phyloP scores from a whole-genome alignment of 2,113 vertebrate genomes.

The Genyomyrus donnyi region DNA sequence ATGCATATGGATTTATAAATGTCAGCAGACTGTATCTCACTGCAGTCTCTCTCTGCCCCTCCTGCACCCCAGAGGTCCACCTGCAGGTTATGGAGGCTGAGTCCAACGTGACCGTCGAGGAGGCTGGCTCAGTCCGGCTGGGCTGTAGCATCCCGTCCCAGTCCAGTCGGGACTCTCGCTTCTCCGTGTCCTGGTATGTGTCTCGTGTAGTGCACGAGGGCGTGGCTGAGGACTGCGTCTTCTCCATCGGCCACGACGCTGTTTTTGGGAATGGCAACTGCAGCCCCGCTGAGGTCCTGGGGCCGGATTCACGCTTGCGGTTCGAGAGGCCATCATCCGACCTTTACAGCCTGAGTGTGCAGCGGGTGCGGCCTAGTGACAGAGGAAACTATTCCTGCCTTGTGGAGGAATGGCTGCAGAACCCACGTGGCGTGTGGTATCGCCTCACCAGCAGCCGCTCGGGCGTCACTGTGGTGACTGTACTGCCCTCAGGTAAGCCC shows the following conservation, averaged over 20 bases:
- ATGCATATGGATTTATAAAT: neutral
- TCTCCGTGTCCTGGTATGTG: conserved; percentile 86
- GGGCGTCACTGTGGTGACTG: conserved; percentile 65
- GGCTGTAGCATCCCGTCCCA: conserved; percentile 83
- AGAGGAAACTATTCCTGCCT: conserved; percentile 82
- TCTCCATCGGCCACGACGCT: conserved; percentile 67
- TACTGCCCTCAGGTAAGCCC: conserved; percentile 71
- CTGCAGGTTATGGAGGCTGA: conserved; percentile 80
- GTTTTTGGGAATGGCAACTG: conserved; percentile 79
- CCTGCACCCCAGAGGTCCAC: conserved; percentile 62
- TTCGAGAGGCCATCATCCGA: conserved; percentile 76
- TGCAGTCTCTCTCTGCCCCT: neutral
- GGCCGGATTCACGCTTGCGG: conserved; percentile 71
- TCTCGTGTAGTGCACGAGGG: conserved; percentile 56
- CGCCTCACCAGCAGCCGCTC: conserved; percentile 82
- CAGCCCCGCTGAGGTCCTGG: conserved; percentile 62
- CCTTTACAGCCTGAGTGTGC: conserved; percentile 80
- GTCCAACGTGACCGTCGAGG: conserved; percentile 74
- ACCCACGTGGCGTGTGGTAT: conserved; percentile 82
- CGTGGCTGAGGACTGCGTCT: conserved; percentile 44
- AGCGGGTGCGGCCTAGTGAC: conserved; percentile 62
- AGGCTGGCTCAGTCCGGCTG: conserved; percentile 71
- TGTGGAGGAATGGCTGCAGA: conserved; percentile 87
- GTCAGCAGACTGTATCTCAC: conserved; percentile 19
- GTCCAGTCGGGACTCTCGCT: conserved; percentile 80